A percentile compares a stretch with the other conserved stretches of the same genome.
phyloP scores from a whole-genome alignment of 2,113 vertebrate species.

The Phalacrocorax carbo region DNA sequence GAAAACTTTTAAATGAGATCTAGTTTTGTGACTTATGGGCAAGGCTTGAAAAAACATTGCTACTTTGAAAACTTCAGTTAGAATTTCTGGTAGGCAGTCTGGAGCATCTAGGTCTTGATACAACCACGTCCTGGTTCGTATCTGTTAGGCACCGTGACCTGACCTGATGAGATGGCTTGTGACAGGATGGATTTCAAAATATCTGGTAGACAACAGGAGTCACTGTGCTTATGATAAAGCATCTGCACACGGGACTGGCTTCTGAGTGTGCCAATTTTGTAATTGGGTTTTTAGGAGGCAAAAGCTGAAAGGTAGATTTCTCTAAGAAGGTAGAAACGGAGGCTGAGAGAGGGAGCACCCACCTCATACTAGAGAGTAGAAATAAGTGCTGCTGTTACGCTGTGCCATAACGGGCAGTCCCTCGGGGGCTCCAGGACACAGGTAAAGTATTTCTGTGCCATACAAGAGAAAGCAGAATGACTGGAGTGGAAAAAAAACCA shows the following conservation, averaged over 20 bases:
- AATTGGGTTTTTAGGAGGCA: background rate
- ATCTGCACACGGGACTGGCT: background rate
- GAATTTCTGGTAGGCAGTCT: background rate
- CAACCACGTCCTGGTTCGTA: background rate
- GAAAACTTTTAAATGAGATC: background rate
- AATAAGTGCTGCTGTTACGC: background rate
- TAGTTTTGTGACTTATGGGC: background rate
- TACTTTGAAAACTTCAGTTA: background rate
- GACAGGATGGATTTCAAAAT: background rate
- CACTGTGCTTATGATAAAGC: background rate
- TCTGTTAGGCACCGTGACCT: background rate
- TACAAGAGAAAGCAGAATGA: background rate
- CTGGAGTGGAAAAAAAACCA: background rate
- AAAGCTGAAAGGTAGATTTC: background rate
- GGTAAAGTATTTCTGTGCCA: background rate
- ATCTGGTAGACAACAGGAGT: background rate
- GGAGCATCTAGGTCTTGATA: background rate
- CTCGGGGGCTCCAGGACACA: background rate
- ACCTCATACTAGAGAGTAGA: background rate
- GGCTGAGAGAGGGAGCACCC: background rate
- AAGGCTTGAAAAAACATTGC: background rate
- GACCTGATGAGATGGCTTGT: background rate
- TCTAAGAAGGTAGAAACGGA: background rate
- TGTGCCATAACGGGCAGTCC: background rate
- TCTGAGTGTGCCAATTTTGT: background rate